Conservation (phyloP, 1,140 invertebrate species). For the Choristoneura fumiferana region DNA sequence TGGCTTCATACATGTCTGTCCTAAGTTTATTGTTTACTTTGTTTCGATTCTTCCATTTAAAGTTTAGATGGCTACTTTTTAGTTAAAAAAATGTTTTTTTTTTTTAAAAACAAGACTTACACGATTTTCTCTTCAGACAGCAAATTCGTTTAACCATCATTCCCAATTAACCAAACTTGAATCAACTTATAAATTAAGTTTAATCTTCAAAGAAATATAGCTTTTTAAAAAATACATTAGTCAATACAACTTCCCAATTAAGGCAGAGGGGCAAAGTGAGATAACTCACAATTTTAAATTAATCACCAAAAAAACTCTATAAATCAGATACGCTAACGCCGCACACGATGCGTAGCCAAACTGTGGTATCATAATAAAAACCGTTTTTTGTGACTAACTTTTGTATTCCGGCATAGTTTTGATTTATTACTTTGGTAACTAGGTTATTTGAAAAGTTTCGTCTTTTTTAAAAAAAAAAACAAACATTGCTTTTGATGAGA, state of each 20-base stretch:
- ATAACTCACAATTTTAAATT: slow-evolving; percentile 62
- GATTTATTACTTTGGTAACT: slow-evolving; percentile 14
- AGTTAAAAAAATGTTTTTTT: too few relatives aligned
- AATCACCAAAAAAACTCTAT: slow-evolving; percentile 50
- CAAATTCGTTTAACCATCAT: background rate
- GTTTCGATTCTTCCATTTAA: too few relatives aligned
- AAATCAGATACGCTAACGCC: slow-evolving; percentile 46
- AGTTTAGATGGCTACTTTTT: too few relatives aligned
- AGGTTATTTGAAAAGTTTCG: background rate
- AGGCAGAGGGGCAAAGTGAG: slow-evolving; percentile 29
- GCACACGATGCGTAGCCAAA: background rate
- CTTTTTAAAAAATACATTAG: slow-evolving; percentile 59
- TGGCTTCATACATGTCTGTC: too few relatives aligned
- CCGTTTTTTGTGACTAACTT: background rate
- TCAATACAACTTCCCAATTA: slow-evolving; percentile 50
- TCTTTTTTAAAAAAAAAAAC: background rate
- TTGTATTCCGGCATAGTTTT: slow-evolving; percentile 14
- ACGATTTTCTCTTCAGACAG: too few relatives aligned
- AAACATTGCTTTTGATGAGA: too few relatives aligned
- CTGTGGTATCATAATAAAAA: slow-evolving; percentile 6
- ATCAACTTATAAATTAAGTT: slow-evolving; percentile 2
- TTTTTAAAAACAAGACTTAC: too few relatives aligned
- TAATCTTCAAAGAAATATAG: slow-evolving; percentile 24
- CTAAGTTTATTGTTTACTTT: too few relatives aligned
- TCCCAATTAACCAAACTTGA: slow-evolving; percentile 8